Evolutionary conservation across 92 coral and sea anemone genomes (phyloP), one percentile per base, ranked within the genome.

Genomic region (Phymanthus crucifer): DNA sequence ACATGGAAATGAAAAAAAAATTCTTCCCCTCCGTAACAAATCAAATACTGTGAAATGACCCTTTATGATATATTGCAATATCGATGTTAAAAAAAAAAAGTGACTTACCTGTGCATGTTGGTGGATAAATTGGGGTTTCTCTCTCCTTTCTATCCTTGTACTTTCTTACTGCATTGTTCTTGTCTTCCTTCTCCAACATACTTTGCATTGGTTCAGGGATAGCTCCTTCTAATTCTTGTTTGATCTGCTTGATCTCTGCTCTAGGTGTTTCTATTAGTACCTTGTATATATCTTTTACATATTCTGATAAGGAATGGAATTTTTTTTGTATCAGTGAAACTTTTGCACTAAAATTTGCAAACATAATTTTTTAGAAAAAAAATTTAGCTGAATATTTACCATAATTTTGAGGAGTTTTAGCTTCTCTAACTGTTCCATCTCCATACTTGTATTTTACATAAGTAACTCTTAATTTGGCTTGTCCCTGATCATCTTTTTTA

Each of bases 241-340:
- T 78, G 17, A 86, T 26, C n/a, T 24, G 52, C 50, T 75, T 47
- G 11, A 86, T 71, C 14, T 86, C 83, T 21, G 40, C 36, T 58
- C 79, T 29, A 18, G 78, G 26, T 37, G 78, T 76, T 38, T 18
- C 50, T 11, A 76, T 9, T 23, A 86, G n/a, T 12, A 43, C 26
- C 18, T 81, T 40, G 58, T 37, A 86, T 37, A 86, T 80, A 9
- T 86, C 82, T 17, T 61, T 70, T 27, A 81, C 90, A 81, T 86
- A 86, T 23, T 58, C 90, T 86, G 70, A 6, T n/a, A n/a, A n/a
- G n/a, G n/a, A n/a, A n/a, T n/a, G n/a, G n/a, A n/a, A n/a, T n/a
- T n/a, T n/a, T n/a, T n/a, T n/a, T n/a, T n/a, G n/a, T n/a, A n/a
- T n/a, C n/a, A n/a, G n/a, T n/a, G n/a, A n/a, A n/a, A n/a, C n/a